These are phyloP conservation scores for Tetragnatha versicolor DNA, from an alignment of 1,140 invertebrate genomes.

Conservation along the genomic window DNA sequence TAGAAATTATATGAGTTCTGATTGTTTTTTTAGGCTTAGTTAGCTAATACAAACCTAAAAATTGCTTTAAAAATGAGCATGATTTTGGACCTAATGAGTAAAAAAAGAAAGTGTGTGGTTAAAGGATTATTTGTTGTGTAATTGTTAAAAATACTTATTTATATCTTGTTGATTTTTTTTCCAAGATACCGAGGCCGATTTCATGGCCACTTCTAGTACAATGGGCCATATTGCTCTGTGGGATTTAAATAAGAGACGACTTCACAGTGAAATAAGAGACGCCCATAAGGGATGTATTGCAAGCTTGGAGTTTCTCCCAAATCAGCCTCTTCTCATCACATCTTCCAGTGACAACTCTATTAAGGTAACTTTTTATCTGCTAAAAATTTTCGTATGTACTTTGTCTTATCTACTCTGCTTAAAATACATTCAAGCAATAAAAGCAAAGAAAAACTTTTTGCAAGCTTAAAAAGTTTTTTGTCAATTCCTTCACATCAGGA, in stretches of 20 bases:
- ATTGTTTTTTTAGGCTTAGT: too few relatives aligned
- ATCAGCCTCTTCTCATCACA: constrained; percentile 88
- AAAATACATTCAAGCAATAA: background rate
- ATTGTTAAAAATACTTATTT: too few relatives aligned
- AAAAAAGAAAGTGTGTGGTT: too few relatives aligned
- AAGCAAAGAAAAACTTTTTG: background rate
- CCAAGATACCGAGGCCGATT: too few relatives aligned
- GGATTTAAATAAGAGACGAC: constrained; percentile 86
- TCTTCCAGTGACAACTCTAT: constrained; percentile 94
- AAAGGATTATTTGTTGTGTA: too few relatives aligned
- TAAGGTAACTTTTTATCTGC: constrained; percentile 68
- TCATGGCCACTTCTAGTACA: constrained; percentile 84
- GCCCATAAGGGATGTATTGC: constrained; percentile 80
- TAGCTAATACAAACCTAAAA: too few relatives aligned
- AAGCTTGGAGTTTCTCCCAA: constrained; percentile 81
- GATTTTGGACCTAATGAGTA: too few relatives aligned
- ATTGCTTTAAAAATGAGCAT: too few relatives aligned
- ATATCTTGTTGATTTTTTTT: too few relatives aligned
- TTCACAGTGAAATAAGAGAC: constrained; percentile 75
- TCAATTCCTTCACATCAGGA: background rate
- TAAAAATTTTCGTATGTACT: background rate
- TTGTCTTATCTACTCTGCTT: background rate
- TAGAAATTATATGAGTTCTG: too few relatives aligned
- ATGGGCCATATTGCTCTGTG: constrained; percentile 85
- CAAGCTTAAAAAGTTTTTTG: too few relatives aligned